Base-by-base conservation (phyloP, 2,888 invertebrate genomes). In the Poecilobothrus nobilitatus region DNA sequence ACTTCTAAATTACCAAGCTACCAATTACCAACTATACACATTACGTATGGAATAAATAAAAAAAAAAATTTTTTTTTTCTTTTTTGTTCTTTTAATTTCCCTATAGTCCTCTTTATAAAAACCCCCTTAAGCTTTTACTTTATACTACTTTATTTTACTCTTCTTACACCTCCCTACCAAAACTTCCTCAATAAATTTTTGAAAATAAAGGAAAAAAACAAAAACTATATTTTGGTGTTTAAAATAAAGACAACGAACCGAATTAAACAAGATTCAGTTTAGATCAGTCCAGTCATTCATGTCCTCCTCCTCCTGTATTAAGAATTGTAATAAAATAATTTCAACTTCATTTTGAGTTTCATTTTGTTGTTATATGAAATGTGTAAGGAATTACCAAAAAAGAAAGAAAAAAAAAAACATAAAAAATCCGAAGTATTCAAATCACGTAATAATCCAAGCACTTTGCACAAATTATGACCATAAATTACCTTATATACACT, bases 391-490 rank as follows among this genome's bases (percentile, higher is more conserved):
- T 27, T 27, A 27, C 9, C 4, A 41, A 41, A 41, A 41, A n/a
- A 41, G 9, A 41, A 41, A 41, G 2, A 41, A 12, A 1, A 41
- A 41, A 12, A 12, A 6, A 8, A 15, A 8, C 15, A 12, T 41
- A 1, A 15, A 41, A 41, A 3, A 41, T 41, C 41, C 41, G 3
- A 53, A 53, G 2, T n/a, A 53, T 53, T 53, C 53, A 18, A 15
- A 53, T 53, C 53, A 53, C 53, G 53, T 53, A 53, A 53, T 53
- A 53, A 53, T 53, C 53, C 53, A 53, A 53, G 53, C 53, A 53
- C 53, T 53, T 53, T 53, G 53, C 53, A 53, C 53, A 53, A 53
- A 53, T 53, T 53, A 53, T 53, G 53, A 53, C 53, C 53, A 53
- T 53, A 53, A 53, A 53, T 53, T 53, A 53, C 53, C 1, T 53